Evolutionary conservation across 2,888 invertebrate species (phyloP), one percentile per base, ranked within the genome.

Genomic region (Candidula unifasciata): DNA sequence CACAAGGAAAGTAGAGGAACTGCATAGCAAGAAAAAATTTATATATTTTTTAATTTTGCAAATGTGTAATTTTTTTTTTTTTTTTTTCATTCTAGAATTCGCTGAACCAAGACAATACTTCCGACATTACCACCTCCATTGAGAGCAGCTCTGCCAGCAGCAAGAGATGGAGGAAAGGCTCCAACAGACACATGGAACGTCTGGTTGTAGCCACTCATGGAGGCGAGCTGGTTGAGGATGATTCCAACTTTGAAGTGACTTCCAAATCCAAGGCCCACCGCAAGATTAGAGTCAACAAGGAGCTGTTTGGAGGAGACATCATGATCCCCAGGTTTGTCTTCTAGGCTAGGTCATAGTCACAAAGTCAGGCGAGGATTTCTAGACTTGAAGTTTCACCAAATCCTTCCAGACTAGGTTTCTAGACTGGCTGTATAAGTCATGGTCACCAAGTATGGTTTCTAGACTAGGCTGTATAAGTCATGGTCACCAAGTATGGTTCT

Each of bases 211-310:
- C 85, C 54, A 82, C 83, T 27, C 85, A 87, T 24, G 87, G 88
- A 73, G 92, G 91, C 27, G 90, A 91, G 44, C 86, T 88, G 68
- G 85, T 82, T 71, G 89, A 90, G 66, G 91, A 91, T 71, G 91
- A 91, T 68, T 91, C 91, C 44, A 92, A 92, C 74, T 93, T 93
- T 89, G 91, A 91, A 79, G 86, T 92, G 87, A 92, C 90, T 27
- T 91, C 92, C 79, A 92, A 92, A 86, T 92, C 92, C 33, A 90
- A 91, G 86, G 92, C 92, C n/a, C 92, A 92, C 88, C 92, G 91
- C 84, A 91, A 90, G 81, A 91, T 93, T 77, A 90, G 91, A 85
- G 90, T 90, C 54, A 90, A 92, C 84, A 88, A 90, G 35, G 91
- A 90, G 85, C 89, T 89, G 6, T 91, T 88, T 87, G 92, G 92